A percentile compares a stretch with the other conserved stretches of the same genome.
phyloP scores from a whole-genome alignment of 2,888 invertebrate genomes.

The Himalopsyche tibetana region DNA sequence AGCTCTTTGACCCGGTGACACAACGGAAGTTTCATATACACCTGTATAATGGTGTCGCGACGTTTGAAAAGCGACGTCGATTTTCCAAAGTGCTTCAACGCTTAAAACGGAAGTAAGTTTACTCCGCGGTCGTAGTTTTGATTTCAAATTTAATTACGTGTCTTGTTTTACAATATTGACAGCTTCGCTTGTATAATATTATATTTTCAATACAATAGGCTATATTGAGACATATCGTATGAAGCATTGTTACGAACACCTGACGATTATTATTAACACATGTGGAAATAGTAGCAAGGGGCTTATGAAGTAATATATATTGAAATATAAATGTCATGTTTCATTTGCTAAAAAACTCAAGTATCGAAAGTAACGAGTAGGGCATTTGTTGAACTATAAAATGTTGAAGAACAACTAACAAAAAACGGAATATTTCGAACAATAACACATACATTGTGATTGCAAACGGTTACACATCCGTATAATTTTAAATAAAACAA shows the following conservation, averaged over 20 bases:
- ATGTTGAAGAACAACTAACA: too few species aligned
- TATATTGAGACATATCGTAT: background rate
- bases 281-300: too few species aligned
- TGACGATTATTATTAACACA: too few species aligned
- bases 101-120: conserved; percentile 9
- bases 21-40: background rate
- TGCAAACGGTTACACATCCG: too few species aligned
- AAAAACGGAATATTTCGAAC: too few species aligned
- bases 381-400: too few species aligned
- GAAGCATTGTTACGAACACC: background rate
- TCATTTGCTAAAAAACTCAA: too few species aligned
- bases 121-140: background rate
- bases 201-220: background rate
- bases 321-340: too few species aligned
- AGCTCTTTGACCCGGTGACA: background rate
- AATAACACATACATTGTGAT: too few species aligned
- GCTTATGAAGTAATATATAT: too few species aligned
- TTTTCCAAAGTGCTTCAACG: background rate
- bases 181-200: background rate
- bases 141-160: conserved; percentile 26
- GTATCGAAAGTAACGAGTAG: too few species aligned
- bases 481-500: too few species aligned
- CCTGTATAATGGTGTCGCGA: background rate
- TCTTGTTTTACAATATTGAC: background rate
- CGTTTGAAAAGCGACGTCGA: background rate